phyloP scores from a whole-genome alignment of 2,113 vertebrate species.

The Coturnix japonica region DNA sequence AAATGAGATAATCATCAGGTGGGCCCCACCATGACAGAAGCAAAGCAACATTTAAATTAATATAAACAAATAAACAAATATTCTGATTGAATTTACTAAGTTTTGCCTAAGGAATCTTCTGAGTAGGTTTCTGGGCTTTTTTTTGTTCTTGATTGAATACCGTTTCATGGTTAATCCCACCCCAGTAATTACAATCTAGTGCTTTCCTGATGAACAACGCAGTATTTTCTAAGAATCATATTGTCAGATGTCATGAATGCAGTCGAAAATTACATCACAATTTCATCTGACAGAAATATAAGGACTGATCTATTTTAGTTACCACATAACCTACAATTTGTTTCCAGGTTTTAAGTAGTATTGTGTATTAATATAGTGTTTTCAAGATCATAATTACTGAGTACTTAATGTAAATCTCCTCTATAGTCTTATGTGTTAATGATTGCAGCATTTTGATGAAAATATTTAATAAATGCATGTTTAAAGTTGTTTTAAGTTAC shows the following conservation, averaged over 20 bases:
- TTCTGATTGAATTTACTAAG: background rate
- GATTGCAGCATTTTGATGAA: background rate
- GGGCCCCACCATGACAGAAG: background rate
- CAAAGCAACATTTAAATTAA: background rate
- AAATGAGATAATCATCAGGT: background rate
- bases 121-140: background rate
- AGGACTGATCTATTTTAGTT: background rate
- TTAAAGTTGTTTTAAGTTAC: background rate
- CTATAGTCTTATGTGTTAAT: background rate
- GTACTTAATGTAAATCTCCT: background rate
- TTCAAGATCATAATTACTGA: background rate
- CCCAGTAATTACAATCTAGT: background rate
- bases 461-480: background rate
- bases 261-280: slow-evolving; percentile 24
- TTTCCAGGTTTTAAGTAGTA: background rate
- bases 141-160: background rate
- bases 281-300: background rate
- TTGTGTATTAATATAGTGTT: background rate
- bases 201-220: background rate
- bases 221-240: background rate
- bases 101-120: background rate
- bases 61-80: background rate
- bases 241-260: slow-evolving; percentile 29
- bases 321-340: background rate
- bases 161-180: background rate